Conservation (phyloP, 1,140 invertebrate species). For the Zeugodacus cucurbitae region DNA sequence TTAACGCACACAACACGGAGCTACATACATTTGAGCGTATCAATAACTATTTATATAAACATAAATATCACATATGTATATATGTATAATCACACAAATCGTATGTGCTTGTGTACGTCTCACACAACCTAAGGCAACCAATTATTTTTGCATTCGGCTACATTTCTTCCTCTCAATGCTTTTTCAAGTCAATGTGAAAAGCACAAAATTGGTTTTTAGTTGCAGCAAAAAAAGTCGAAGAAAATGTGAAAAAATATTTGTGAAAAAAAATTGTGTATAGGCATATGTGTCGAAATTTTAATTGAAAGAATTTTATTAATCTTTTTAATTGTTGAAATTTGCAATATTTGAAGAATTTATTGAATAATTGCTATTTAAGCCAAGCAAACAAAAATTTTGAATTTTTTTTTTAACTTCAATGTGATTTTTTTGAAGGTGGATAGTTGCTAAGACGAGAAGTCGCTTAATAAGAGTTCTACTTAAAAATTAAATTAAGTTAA, state of each 20-base stretch:
- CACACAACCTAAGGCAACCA: conserved; percentile 10
- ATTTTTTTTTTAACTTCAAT: no score
- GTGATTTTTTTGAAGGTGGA: no score
- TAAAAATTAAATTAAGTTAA: no score
- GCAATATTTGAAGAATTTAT: no score
- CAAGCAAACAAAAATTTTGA: no score
- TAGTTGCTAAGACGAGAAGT: no score
- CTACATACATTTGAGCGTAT: background rate
- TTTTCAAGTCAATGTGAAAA: background rate
- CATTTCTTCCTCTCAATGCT: background rate
- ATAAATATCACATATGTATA: background rate
- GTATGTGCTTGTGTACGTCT: background rate
- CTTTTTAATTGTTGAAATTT: no score
- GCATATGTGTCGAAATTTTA: no score
- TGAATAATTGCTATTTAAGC: no score
- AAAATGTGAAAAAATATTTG: background rate
- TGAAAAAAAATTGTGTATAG: no score
- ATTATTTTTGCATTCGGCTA: conserved; percentile 29
- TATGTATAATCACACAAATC: background rate
- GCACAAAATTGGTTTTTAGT: conserved; percentile 31
- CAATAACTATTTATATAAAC: background rate
- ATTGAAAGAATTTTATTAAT: no score
- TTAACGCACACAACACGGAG: background rate
- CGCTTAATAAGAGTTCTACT: no score
- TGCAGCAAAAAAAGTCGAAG: background rate